Evolutionary conservation across 64 coral and sea anemone genomes (phyloP).

Genomic region (Catalaphyllia jardinei): DNA sequence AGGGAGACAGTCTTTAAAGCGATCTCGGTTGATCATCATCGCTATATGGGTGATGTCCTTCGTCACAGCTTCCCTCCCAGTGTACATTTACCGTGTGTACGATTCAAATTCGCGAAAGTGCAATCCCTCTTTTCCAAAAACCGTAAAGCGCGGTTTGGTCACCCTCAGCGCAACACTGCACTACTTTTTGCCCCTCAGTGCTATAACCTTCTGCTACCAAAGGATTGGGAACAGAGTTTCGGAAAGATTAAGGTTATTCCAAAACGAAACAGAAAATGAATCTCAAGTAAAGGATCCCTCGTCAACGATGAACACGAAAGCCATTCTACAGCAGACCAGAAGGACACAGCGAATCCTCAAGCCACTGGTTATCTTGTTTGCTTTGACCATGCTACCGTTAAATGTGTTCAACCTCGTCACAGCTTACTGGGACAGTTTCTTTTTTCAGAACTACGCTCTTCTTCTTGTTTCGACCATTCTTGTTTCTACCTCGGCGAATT

Average conservation of each 20-base stretch:
- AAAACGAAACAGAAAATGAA: background rate
- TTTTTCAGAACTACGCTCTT: background rate
- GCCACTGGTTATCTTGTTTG: slow-evolving; percentile 46
- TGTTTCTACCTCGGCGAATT: slow-evolving; percentile 2
- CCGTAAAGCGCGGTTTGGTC: background rate
- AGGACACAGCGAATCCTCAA: slow-evolving; percentile 51
- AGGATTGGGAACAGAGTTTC: slow-evolving; percentile 5
- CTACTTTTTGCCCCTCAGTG: slow-evolving; percentile 35
- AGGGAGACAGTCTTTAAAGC: slow-evolving; percentile 9
- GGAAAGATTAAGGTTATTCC: background rate
- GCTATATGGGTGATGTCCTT: slow-evolving; percentile 50
- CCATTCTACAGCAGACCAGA: slow-evolving; percentile 44
- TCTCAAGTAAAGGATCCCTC: background rate
- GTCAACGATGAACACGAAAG: background rate
- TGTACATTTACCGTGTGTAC: background rate
- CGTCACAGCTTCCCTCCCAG: background rate
- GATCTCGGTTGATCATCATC: slow-evolving; percentile 26
- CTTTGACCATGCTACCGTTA: slow-evolving; percentile 49
- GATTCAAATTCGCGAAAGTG: background rate
- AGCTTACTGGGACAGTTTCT: background rate
- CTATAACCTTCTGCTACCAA: slow-evolving; percentile 41
- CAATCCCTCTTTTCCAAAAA: background rate
- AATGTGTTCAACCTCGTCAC: background rate
- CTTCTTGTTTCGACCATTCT: background rate
- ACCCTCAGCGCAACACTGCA: slow-evolving; percentile 8